Base-by-base conservation (phyloP, 1,140 invertebrate genomes). In the Leptopilina boulardi region DNA sequence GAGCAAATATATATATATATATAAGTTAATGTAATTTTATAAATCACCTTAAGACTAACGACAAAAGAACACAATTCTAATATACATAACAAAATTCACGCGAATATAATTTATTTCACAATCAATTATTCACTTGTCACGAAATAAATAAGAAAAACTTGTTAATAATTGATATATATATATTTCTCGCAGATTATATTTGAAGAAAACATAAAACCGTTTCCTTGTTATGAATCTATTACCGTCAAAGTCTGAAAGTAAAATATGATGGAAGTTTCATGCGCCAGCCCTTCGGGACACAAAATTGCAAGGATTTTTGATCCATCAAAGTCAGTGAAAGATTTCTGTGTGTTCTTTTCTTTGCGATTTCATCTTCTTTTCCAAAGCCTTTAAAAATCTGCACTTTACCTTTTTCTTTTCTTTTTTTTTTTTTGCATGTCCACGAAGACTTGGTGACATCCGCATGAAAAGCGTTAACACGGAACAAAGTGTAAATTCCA, bases 401-500 rank as follows among this genome's bases (percentile, higher is more conserved):
- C 13, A 21, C 18, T 9, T 47, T 44, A 44, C 42, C n/a, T n/a
- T n/a, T n/a, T n/a, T n/a, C n/a, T n/a, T 9, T 38, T 6, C 34
- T 38, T 38, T 38, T 38, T 3, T 38, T 38, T 47, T 51, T 44
- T 51, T 51, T 51, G 9, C 72, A 26, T 34, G 44, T 73, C 26
- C 26, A 47, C 6, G 5, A 76, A 47, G 11, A 66, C 26, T 66
- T 30, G 59, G 59, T 30, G 59, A n/a, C 59, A 30, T n/a, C n/a
- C 5, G 26, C 26, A 21, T 59, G 70, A 71, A 75, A 76, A 47
- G 54, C 19, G 34, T 21, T 59, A 38, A 34, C 34, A 38, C 73
- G 54, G 56, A 74, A 56, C 54, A 75, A 75, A 66, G 59, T 66
- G 59, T 66, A 66, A 66, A 66, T 66, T 66, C 59, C 15, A 6